phyloP scores from a whole-genome alignment of 2,113 vertebrate species.

The Accipiter cooperii region DNA sequence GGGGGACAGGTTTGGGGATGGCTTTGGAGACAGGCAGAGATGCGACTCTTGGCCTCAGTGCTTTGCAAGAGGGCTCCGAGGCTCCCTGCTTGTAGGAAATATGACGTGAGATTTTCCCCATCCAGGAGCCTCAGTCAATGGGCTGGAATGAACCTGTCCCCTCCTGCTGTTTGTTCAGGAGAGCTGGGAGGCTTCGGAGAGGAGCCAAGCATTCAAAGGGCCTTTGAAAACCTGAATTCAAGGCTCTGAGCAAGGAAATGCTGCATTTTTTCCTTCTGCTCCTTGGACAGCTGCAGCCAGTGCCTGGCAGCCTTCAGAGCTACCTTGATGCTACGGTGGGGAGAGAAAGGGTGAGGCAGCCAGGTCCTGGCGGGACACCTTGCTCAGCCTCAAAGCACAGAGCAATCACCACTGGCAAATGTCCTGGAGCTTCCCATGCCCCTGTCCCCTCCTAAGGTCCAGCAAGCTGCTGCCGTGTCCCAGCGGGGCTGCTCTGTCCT shows the following conservation, averaged over 20 bases:
- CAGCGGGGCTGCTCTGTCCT: not conserved
- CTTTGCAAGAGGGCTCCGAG: not conserved
- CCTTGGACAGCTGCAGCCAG: constrained; percentile 5
- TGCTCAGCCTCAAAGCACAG: not conserved
- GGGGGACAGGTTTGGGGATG: not conserved
- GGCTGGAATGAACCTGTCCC: constrained; percentile 8
- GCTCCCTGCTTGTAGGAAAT: not conserved
- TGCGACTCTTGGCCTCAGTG: not conserved
- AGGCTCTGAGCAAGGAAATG: constrained; percentile 14
- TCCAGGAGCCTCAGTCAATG: not conserved
- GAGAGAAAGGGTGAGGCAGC: not conserved
- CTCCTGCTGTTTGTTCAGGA: constrained; percentile 32
- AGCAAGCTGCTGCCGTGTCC: rapidly evolving
- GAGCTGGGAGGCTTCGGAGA: not conserved
- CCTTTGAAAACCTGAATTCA: constrained; percentile 55
- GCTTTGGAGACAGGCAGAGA: not conserved
- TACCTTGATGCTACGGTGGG: not conserved
- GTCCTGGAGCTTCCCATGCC: not conserved
- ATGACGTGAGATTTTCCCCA: not conserved
- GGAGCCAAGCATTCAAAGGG: not conserved
- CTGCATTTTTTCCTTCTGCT: constrained; percentile 8
- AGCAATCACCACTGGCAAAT: not conserved
- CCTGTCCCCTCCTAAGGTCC: too few relatives aligned
- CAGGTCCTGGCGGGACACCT: rapidly evolving
- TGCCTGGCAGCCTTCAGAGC: not conserved